phyloP scores from a whole-genome alignment of 1,140 invertebrate genomes.

The Antheraea mylitta region DNA sequence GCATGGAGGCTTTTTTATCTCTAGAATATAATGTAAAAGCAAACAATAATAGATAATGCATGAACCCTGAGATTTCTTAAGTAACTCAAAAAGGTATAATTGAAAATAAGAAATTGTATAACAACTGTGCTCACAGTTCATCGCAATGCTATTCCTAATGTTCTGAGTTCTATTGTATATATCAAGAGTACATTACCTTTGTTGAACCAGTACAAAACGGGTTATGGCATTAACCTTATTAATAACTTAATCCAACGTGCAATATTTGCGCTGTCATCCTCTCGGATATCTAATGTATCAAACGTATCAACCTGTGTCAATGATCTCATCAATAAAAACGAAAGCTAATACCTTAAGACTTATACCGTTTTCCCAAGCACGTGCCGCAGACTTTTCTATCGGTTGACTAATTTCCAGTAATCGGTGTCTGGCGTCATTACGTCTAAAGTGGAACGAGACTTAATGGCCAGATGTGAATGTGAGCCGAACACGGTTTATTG shows the following conservation, averaged over 20 bases:
- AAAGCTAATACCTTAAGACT: neutral
- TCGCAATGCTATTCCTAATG: too few relatives aligned
- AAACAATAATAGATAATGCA: too few relatives aligned
- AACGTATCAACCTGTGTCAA: neutral
- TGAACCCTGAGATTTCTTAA: too few relatives aligned
- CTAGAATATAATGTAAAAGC: too few relatives aligned
- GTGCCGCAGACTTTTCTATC: neutral
- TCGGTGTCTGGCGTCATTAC: neutral
- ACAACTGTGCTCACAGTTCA: too few relatives aligned
- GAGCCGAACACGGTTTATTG: slow-evolving; percentile 3
- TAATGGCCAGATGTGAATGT: slow-evolving; percentile 2
- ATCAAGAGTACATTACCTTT: neutral
- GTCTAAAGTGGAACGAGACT: slow-evolving; percentile 3
- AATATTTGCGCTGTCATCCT: neutral
- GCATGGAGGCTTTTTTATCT: too few relatives aligned
- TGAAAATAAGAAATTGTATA: too few relatives aligned
- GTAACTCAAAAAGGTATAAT: too few relatives aligned
- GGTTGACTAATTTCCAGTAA: neutral
- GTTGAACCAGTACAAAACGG: neutral
- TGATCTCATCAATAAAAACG: slow-evolving; percentile 1
- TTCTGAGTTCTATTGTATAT: too few relatives aligned
- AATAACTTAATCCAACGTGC: neutral
- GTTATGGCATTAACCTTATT: too few relatives aligned
- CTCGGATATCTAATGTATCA: neutral
- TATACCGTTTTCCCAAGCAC: neutral